These are phyloP conservation scores for Netelia virgata DNA, from an alignment of 2,888 invertebrate genomes.

Conservation along the genomic window DNA sequence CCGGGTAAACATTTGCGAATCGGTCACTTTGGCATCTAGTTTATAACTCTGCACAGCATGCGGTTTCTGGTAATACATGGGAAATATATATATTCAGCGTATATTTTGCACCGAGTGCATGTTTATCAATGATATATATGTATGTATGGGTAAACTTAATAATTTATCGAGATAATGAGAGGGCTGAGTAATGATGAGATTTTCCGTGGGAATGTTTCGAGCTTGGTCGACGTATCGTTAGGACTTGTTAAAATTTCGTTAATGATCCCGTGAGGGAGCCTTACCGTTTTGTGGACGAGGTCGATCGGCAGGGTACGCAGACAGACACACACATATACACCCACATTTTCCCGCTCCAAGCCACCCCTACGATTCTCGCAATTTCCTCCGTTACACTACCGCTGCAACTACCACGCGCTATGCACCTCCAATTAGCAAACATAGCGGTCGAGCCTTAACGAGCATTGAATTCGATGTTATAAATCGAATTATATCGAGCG, in stretches of 20 bases:
- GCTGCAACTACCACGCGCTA: conserved; percentile 21
- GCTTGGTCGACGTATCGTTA: conserved; percentile 24
- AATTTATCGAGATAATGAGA: conserved; percentile 43
- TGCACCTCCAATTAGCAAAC: conserved; percentile 69
- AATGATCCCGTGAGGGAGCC: conserved; percentile 33
- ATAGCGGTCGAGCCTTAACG: conserved; percentile 69
- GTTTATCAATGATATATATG: neutral
- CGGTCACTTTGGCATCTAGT: conserved; percentile 33
- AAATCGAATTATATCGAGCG: conserved; percentile 68
- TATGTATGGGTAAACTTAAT: conserved; percentile 6
- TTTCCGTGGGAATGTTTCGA: conserved; percentile 17
- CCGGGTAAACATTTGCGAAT: conserved; percentile 46
- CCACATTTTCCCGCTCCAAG: conserved; percentile 43
- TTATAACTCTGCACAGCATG: neutral
- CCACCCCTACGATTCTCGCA: conserved; percentile 11
- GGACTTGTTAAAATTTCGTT: conserved; percentile 48
- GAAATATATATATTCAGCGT: neutral
- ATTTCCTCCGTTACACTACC: conserved; percentile 21
- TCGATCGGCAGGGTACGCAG: conserved; percentile 33
- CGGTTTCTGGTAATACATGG: neutral
- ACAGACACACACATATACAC: conserved; percentile 17
- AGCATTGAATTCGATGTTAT: conserved; percentile 68
- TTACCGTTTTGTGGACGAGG: conserved; percentile 14
- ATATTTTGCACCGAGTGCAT: neutral
- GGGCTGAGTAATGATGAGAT: conserved; percentile 26